These are phyloP conservation scores for Taphrorychus bicolor DNA, from an alignment of 2,888 invertebrate species.

Conservation along the genomic window DNA sequence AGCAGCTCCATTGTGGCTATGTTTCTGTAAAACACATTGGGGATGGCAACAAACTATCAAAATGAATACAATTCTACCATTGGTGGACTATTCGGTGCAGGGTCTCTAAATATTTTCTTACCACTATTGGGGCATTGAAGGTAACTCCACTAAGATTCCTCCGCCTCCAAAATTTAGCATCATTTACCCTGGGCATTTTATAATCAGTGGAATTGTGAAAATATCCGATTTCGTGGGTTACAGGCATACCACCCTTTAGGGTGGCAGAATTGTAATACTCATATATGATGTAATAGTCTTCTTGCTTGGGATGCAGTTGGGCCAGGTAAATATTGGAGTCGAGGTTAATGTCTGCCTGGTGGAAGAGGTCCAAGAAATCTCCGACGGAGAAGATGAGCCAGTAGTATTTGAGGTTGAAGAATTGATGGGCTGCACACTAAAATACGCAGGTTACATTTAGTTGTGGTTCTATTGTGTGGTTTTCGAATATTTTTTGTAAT, in stretches of 20 bases:
- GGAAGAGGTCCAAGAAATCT: slow-evolving; percentile 17
- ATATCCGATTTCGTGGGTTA: neutral
- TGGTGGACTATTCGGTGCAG: too few relatives aligned
- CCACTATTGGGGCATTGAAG: slow-evolving; percentile 49
- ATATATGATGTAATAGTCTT: slow-evolving; percentile 33
- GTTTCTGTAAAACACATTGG: too few relatives aligned
- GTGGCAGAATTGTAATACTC: slow-evolving; percentile 40
- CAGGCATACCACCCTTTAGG: neutral
- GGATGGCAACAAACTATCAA: too few relatives aligned
- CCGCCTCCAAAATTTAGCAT: slow-evolving; percentile 47
- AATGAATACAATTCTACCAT: too few relatives aligned
- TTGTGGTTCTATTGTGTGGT: too few relatives aligned
- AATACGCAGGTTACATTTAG: too few relatives aligned
- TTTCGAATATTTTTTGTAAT: too few relatives aligned
- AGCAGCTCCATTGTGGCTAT: too few relatives aligned
- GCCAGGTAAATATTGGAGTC: slow-evolving; percentile 47
- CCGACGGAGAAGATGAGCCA: slow-evolving; percentile 45
- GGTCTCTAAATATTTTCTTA: too few relatives aligned
- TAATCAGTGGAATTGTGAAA: slow-evolving; percentile 35
- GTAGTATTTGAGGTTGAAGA: slow-evolving; percentile 46
- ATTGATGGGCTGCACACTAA: too few relatives aligned
- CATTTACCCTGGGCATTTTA: slow-evolving; percentile 11
- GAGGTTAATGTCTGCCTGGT: slow-evolving; percentile 43
- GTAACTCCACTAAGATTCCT: slow-evolving; percentile 50
- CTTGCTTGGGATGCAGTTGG: slow-evolving; percentile 7